Evolutionary conservation across 2,113 vertebrate genomes (phyloP).

Genomic region (Rhynchomys soricoides): DNA sequence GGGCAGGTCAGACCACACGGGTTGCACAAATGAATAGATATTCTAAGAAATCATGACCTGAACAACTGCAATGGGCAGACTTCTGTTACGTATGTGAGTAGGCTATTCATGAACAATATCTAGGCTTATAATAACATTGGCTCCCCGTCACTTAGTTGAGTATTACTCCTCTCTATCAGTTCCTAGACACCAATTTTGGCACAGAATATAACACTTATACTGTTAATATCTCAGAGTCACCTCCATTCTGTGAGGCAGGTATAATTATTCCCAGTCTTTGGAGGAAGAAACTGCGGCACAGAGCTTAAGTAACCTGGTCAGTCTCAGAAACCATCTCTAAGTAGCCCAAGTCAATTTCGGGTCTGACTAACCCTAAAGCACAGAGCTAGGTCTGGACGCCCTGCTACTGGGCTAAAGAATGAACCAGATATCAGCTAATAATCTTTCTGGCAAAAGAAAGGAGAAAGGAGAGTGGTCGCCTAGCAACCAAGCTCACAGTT

Average conservation of each 20-base stretch:
- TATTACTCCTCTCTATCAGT: background rate
- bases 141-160: background rate
- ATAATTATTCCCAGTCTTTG: background rate
- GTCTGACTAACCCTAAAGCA: background rate
- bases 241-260: background rate
- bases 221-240: background rate
- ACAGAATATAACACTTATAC: background rate
- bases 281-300: background rate
- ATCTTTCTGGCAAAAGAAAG: background rate
- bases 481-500: background rate
- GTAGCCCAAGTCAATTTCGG: background rate
- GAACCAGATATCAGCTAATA: background rate
- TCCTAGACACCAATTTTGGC: background rate
- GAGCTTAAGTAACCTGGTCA: background rate
- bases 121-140: background rate
- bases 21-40: background rate
- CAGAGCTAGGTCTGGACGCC: background rate
- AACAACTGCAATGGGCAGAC: background rate
- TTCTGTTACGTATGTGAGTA: background rate
- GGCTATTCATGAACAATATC: background rate
- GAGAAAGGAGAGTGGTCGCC: background rate
- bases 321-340: background rate
- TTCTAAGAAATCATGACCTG: background rate
- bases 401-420: background rate
- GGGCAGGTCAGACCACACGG: background rate